Evolutionary conservation across 2,113 vertebrate genomes (phyloP).

Genomic region (Conger conger): DNA sequence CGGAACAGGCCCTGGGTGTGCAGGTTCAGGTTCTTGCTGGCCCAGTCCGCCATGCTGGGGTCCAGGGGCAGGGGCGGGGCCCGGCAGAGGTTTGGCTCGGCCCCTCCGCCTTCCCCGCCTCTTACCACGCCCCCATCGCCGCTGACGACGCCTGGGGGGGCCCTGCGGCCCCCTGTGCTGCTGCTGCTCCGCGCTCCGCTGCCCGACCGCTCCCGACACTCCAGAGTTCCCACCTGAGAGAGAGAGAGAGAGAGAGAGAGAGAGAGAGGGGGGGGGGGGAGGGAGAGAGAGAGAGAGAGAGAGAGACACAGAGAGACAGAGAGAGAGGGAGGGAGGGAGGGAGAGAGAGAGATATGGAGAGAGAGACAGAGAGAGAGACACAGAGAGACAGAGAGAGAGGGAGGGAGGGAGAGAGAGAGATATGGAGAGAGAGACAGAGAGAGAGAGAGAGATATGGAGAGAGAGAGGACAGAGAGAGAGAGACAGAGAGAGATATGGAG

Average conservation of each 20-base stretch:
- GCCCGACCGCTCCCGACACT: conserved; percentile 69
- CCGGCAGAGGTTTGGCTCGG: conserved; percentile 72
- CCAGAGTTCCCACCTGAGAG: conserved; percentile 65
- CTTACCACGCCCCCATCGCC: conserved; percentile 41
- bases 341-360: too few species aligned
- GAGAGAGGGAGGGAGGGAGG: not conserved
- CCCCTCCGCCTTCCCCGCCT: conserved; percentile 43
- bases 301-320: conserved; percentile 12
- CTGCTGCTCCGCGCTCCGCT: conserved; percentile 60
- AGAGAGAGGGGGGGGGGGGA: conserved; percentile 13
- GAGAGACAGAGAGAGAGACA: too few species aligned
- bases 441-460: not conserved
- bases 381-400: not conserved
- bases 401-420: too few species aligned
- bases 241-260: not conserved
- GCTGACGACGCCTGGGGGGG: conserved; percentile 51
- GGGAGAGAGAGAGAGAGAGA: not conserved
- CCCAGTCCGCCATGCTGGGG: conserved; percentile 86
- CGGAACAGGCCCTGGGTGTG: conserved; percentile 89
- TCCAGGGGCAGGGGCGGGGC: conserved; percentile 55
- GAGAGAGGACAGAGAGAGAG: not conserved
- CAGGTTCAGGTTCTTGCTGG: conserved; percentile 89
- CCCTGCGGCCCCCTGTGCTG: conserved; percentile 50
- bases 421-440: too few species aligned
- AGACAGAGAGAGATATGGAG: too few species aligned